Evolutionary conservation across 2,113 vertebrate genomes (phyloP), one percentile per base, ranked within the genome.

Genomic region (Podarcis raffonei): DNA sequence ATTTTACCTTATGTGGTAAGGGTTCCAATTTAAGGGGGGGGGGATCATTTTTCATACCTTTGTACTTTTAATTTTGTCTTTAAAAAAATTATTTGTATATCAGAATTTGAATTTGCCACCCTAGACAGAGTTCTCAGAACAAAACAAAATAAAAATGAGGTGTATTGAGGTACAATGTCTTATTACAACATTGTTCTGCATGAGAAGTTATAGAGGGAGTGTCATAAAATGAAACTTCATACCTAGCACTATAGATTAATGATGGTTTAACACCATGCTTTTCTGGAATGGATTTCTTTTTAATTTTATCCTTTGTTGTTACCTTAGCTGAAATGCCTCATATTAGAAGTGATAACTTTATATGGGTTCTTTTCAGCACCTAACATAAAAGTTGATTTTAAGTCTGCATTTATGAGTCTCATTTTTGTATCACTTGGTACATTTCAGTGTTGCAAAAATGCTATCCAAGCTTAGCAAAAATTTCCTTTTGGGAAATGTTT

Each of bases 301-400:
- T 75, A 48, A 75, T 82, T 39, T 74, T 74, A 82, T 32, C 32
- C 79, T 81, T 65, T 81, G 79, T 87, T 81, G 79, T 62, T 62
- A 72, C 27, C 32, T 87, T 74, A 82, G 86, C 69, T 23, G 69
- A 81, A 87, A 87, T 74, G 25, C 20, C 53, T 87, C 86, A 72
- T 65, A 81, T 87, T 37, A 75, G 53, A 81, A 82, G 69, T 62
- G 57, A 25, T 82, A 81, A 82, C 81, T 71, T 57, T 82, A 65
- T 81, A 87, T 82, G 53, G 68, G 42, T 75, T 65, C 53, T 82
- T 75, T 82, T 75, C 53, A 72, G 74, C 27, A 42, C 13, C 32
- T 42, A 81, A 74, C 57, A 62, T 65, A 75, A 75, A 87, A 75
- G 78, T 62, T 87, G 53, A 74, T 87, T 81, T 87, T 62, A 87